A percentile compares a stretch with the other conserved stretches of the same genome.
These are phyloP conservation scores for Furnarius figulus DNA, from an alignment of 2,113 vertebrate species.

Conservation along the genomic window DNA sequence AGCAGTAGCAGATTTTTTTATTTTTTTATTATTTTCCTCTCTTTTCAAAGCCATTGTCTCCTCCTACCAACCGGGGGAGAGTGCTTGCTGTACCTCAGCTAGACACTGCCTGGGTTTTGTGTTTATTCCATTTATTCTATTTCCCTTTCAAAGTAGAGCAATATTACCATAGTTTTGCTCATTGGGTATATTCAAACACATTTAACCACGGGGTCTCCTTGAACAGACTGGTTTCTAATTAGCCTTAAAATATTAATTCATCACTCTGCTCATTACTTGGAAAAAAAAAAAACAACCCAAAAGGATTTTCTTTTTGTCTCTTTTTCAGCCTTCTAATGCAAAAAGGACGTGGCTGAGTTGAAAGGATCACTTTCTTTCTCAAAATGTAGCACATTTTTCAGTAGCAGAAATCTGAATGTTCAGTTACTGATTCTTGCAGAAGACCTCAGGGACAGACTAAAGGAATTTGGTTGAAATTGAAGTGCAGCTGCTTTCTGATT, in stretches of 20 bases:
- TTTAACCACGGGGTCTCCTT: rapidly evolving
- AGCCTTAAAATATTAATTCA: constrained; percentile 9
- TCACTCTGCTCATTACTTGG: neutral
- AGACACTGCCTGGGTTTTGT: neutral
- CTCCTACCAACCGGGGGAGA: neutral
- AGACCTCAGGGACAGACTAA: neutral
- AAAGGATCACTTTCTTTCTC: neutral
- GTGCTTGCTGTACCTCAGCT: neutral
- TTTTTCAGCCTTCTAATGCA: neutral
- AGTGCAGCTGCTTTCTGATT: neutral
- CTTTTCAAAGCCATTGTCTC: neutral
- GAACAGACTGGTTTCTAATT: neutral
- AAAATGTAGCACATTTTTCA: neutral
- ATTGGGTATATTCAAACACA: neutral
- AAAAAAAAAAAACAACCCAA: neutral
- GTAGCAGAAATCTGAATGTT: neutral
- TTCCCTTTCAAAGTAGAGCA: neutral
- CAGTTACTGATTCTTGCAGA: neutral
- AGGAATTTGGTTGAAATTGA: neutral
- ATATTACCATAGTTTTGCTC: neutral
- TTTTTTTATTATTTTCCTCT: neutral
- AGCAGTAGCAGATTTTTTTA: neutral
- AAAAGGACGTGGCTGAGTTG: neutral
- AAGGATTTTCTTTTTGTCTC: neutral
- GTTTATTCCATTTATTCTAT: neutral